Base-by-base conservation (phyloP, 2,797 vertebrate genomes). In the Ctenopoma multispine region DNA sequence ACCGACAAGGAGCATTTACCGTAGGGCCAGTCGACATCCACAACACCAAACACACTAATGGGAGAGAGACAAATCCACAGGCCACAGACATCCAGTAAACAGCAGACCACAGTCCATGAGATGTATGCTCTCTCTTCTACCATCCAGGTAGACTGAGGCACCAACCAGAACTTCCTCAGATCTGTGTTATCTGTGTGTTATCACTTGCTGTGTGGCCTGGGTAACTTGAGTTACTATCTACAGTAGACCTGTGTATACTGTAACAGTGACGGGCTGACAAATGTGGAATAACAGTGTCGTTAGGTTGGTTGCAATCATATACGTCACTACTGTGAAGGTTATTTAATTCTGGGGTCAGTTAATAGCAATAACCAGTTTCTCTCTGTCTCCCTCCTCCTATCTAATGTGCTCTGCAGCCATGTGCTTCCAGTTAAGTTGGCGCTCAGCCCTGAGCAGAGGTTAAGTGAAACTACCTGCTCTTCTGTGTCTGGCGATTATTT, bases 21-120 rank as follows among this genome's bases (percentile, higher is more conserved):
- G 92, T 92, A 92, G 85, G 87, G 82, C 91, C 82, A 75, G 80
- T 90, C 84, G 71, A 82, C 81, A 79, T 56, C 72, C 92, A 91
- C 91, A 92, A 92, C 93, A 89, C 85, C 89, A 86, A 92, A 87
- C 90, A 84, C 91, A 77, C 91, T 94, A 94, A 95, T 94, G 93
- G 92, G 90, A 88, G 83, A 72, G 85, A 90, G 83, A 89, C 83
- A 90, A 93, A 93, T 91, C 94, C 94, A 93, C 94, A 94, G 91
- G 88, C 93, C 93, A 93, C 93, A 94, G 88, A 93, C 86, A 92
- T 92, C 90, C 91, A 93, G 92, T 92, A 92, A 93, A 92, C 85
- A 91, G 89, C 84, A 84, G 81, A 92, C 93, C 93, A 91, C 93
- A 94, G 90, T 91, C 79, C 84, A 77, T 68, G 64, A 85, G 90